Evolutionary conservation across 2,888 invertebrate genomes (phyloP).

Genomic region (Trissonchulus sp.): DNA sequence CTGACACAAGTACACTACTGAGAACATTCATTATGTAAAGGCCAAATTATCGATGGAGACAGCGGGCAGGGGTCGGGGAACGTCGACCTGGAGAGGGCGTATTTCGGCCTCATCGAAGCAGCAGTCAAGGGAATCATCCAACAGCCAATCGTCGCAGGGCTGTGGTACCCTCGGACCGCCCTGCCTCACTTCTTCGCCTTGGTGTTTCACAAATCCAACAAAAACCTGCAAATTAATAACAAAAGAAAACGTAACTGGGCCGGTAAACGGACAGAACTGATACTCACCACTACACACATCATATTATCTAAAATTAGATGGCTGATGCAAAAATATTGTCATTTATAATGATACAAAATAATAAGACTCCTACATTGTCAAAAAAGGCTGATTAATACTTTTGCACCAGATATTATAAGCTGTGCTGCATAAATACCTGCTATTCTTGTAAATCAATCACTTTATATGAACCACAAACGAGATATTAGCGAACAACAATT

Average conservation of each 20-base stretch:
- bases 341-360: too few species aligned
- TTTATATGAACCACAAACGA: not conserved
- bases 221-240: conserved; percentile 21
- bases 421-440: not conserved
- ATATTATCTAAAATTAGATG: not conserved
- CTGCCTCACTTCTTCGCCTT: conserved; percentile 22
- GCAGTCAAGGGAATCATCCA: not conserved
- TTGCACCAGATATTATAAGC: too few species aligned
- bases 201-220: conserved; percentile 32
- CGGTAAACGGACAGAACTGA: not conserved
- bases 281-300: too few species aligned
- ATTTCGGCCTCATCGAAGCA: not conserved
- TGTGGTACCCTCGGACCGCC: not conserved
- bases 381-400: too few species aligned
- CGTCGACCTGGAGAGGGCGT: too few species aligned
- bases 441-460: not conserved
- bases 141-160: not conserved
- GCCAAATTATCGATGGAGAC: too few species aligned
- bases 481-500: too few species aligned
- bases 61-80: too few species aligned
- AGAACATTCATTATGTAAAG: too few species aligned
- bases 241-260: not conserved
- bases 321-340: not conserved
- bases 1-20: too few species aligned
- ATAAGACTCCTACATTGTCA: too few species aligned